Evolutionary conservation across 2,113 vertebrate genomes (phyloP), one percentile per base, ranked within the genome.

Genomic region (Paradoxurus hermaphroditus): DNA sequence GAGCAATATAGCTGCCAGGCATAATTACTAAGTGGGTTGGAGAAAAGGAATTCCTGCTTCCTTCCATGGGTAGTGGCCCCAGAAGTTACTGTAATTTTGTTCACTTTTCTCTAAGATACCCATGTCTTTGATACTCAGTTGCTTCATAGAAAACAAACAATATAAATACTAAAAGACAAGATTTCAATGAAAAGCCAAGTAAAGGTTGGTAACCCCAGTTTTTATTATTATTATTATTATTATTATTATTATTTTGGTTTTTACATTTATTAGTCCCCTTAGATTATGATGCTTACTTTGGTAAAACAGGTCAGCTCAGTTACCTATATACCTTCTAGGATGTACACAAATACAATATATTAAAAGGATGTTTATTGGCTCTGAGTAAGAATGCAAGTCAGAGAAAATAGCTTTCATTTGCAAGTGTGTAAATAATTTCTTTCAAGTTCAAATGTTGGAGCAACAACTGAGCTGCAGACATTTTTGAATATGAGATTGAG

Each of bases 401-500:
- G 73, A 89, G 27, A 94, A 88, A 86, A 51, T 73, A 15, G 53
- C 29, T 78, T 65, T 84, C 84, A 90, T 23, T 18, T 7, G 41
- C 14, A 44, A 16, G 8, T 65, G 79, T 70, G 46, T 86, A 94
- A 59, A 65, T 91, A 51, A 78, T 95, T 95, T 84, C n/a, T 53
- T 65, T 84, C 13, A 89, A 51, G 65, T 78, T 87, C 68, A 46
- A 93, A 41, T 41, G 21, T 93, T 93, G 77, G 49, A 70, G 51
- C n/a, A 96, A 90, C 46, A 78, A 53, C 59, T 95, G 59, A 4
- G 14, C 53, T 75, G 31, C 1, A 94, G 86, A 94, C 46, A 96
- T 88, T 46, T 97, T 97, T 91, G 56, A 75, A 92, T 86, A 27
- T 95, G 63, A 94, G 82, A 96, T 49, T 68, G 56, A 90, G 14